Percentiles rank a stretch among this genome's conserved stretches.
Conservation (phyloP, 2,888 invertebrate species). For the Corbicula japonica region DNA sequence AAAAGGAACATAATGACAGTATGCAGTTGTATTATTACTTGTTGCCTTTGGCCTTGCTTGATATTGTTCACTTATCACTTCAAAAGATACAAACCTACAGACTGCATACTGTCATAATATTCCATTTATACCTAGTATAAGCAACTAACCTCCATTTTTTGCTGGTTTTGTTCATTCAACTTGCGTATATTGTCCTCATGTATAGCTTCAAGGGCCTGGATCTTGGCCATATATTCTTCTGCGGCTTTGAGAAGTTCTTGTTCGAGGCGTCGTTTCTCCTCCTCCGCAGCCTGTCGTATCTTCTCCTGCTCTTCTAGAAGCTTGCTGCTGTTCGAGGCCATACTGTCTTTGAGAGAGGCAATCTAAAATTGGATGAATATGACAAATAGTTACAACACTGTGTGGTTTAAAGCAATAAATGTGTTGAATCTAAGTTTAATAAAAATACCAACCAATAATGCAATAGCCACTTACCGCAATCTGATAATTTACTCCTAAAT, state of each 20-base stretch:
- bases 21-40: no score
- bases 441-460: no score
- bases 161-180: constrained; percentile 68
- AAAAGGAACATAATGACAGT: no score
- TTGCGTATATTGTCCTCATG: constrained; percentile 71
- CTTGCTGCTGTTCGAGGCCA: constrained; percentile 66
- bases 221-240: constrained; percentile 77
- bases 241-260: constrained; percentile 77
- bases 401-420: neutral
- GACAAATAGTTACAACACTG: no score
- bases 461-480: no score
- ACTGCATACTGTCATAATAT: neutral
- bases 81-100: neutral
- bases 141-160: constrained; percentile 68
- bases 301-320: constrained; percentile 72
- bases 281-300: constrained; percentile 74
- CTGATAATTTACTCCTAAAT: no score
- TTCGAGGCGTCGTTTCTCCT: constrained; percentile 74
- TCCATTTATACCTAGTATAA: neutral
- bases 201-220: constrained; percentile 73
- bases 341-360: constrained; percentile 53
- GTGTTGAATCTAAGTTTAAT: neutral
- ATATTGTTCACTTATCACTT: no score
- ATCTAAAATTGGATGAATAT: constrained; percentile 37
- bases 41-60: no score